A percentile compares a stretch with the other conserved stretches of the same genome.
phyloP scores from a whole-genome alignment of 1,140 invertebrate genomes.

The Steinernema khuongi region DNA sequence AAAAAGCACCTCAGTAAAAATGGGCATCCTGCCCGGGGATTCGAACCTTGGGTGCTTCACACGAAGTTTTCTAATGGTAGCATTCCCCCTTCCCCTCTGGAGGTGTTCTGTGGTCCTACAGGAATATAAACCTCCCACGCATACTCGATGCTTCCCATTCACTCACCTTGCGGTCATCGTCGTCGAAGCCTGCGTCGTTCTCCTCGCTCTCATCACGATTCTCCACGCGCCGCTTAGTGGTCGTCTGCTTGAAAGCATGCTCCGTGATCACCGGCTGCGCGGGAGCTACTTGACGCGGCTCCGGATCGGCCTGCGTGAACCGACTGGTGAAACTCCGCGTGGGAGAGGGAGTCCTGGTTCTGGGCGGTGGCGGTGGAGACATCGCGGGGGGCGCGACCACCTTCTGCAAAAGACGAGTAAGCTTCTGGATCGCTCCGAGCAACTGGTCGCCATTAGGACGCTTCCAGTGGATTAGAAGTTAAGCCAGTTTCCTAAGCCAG shows the following conservation, averaged over 20 bases:
- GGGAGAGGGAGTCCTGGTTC: neutral
- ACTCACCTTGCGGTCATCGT: conserved; percentile 22
- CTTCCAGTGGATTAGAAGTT: no score
- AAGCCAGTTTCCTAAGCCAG: no score
- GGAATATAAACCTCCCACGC: conserved; percentile 15
- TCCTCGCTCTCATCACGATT: conserved; percentile 44
- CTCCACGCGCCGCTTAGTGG: conserved; percentile 56
- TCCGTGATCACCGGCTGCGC: conserved; percentile 56
- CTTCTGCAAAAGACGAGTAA: neutral
- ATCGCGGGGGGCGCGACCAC: neutral
- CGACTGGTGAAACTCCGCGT: neutral
- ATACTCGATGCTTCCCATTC: conserved; percentile 18
- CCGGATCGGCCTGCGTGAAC: conserved; percentile 34
- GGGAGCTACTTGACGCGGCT: conserved; percentile 42
- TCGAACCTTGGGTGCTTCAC: no score
- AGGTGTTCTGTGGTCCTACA: neutral
- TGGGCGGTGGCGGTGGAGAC: neutral
- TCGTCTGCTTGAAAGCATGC: conserved; percentile 58
- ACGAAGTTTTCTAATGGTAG: neutral
- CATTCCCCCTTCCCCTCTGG: neutral
- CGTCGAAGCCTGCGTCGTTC: conserved; percentile 35
- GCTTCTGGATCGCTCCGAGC: no score
- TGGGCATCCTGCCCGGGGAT: no score
- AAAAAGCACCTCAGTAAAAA: no score
- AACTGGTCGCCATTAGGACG: no score